These are phyloP conservation scores for Fabriciana adippe DNA, from an alignment of 2,888 invertebrate genomes.

Conservation along the genomic window DNA sequence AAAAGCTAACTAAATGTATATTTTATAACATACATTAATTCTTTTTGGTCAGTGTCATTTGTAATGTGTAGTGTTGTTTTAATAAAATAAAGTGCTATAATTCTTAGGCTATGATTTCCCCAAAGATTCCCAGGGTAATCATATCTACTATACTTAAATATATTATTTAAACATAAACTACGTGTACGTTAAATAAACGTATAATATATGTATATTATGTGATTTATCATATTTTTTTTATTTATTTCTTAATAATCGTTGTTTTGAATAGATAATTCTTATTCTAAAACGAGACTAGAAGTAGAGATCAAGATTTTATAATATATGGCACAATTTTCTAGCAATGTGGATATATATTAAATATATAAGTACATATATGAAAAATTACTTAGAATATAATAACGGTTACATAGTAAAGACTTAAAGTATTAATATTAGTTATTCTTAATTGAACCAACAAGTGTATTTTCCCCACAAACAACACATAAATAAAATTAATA, in stretches of 20 bases:
- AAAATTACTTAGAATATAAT: constrained; percentile 9
- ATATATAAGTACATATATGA: neutral
- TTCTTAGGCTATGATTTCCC: neutral
- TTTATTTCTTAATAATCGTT: too few species aligned
- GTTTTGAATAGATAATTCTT: neutral
- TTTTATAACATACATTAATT: too few species aligned
- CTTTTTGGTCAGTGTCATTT: neutral
- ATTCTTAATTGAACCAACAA: constrained; percentile 6
- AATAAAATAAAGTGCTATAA: neutral
- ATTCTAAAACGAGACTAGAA: constrained; percentile 27
- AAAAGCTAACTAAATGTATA: too few species aligned
- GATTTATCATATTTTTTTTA: too few species aligned
- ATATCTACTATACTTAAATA: neutral
- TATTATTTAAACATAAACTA: neutral
- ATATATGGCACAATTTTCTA: constrained; percentile 1
- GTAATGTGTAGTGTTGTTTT: neutral
- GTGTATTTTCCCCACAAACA: constrained; percentile 13
- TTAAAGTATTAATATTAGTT: constrained; percentile 4
- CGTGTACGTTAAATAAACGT: neutral
- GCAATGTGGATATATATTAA: constrained; percentile 1
- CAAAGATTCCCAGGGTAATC: neutral
- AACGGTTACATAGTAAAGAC: neutral
- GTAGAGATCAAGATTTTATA: constrained; percentile 29
- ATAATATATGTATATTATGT: neutral
- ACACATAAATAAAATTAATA: neutral